Percentiles rank a stretch among this genome's conserved stretches.
These are phyloP conservation scores for Pedetes capensis DNA, from an alignment of 2,113 vertebrate species.

Conservation along the genomic window DNA sequence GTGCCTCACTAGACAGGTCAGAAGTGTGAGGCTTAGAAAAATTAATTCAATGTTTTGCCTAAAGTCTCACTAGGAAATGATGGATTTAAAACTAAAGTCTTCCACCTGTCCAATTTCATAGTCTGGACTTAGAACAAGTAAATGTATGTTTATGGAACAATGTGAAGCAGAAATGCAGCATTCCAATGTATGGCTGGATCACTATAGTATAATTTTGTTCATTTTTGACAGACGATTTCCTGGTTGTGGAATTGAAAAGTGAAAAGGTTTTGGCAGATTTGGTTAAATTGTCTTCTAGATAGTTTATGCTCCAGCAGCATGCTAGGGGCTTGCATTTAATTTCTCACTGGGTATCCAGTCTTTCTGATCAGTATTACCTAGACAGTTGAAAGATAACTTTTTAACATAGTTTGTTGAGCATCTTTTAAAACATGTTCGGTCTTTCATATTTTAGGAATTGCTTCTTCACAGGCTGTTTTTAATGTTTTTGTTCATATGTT, in stretches of 20 bases:
- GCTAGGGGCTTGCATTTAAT: neutral
- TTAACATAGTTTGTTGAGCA: neutral
- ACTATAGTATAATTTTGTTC: neutral
- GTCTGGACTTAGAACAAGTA: neutral
- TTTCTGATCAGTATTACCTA: constrained; percentile 8
- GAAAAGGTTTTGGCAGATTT: neutral
- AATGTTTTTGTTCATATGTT: neutral
- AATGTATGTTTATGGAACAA: neutral
- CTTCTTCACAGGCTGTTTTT: neutral
- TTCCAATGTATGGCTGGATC: neutral
- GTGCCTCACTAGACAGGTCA: neutral
- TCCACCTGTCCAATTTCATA: neutral
- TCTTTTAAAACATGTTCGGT: neutral
- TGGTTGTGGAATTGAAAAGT: neutral
- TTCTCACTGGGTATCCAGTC: neutral
- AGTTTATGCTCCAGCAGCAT: neutral
- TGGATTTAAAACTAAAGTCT: neutral
- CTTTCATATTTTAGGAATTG: constrained; percentile 4
- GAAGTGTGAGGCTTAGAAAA: neutral
- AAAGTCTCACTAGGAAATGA: neutral
- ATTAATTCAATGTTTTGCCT: neutral
- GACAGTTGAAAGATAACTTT: constrained; percentile 6
- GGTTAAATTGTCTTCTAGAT: neutral
- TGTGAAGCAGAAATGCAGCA: neutral
- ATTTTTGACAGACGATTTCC: neutral